phyloP scores from a whole-genome alignment of 1,140 invertebrate genomes.

The Armadillidium nasatum region DNA sequence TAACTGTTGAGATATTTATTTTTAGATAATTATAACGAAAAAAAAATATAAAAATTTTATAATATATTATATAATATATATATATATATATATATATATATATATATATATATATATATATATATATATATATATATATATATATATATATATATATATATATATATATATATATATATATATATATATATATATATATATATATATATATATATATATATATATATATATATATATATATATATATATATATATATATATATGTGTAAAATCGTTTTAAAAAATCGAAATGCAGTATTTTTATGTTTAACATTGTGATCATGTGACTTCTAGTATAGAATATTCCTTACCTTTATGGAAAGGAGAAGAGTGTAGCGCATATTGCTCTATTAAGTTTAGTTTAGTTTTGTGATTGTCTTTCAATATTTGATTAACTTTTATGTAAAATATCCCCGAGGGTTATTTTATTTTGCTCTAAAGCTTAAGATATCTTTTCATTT shows the following conservation, averaged over 20 bases:
- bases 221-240: conserved; percentile 8
- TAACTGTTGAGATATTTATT: too few species aligned
- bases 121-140: conserved; percentile 10
- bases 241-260: neutral
- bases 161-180: conserved; percentile 13
- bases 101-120: conserved; percentile 16
- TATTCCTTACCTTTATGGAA: too few species aligned
- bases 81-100: neutral
- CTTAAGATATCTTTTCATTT: too few species aligned
- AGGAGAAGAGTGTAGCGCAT: neutral
- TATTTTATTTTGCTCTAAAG: too few species aligned
- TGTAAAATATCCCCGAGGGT: too few species aligned
- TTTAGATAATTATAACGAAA: too few species aligned
- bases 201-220: conserved; percentile 17
- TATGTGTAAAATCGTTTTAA: too few species aligned
- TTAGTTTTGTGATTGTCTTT: neutral
- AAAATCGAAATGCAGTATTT: too few species aligned
- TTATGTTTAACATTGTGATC: too few species aligned
- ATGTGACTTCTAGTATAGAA: too few species aligned
- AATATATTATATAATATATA: neutral
- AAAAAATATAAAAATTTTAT: too few species aligned
- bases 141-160: conserved; percentile 16
- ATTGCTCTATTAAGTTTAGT: neutral
- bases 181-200: conserved; percentile 16
- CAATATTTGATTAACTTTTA: neutral